Percentiles rank a stretch among this genome's conserved stretches.
phyloP scores from a whole-genome alignment of 2,797 vertebrate species.

The Pitangus sulphuratus region DNA sequence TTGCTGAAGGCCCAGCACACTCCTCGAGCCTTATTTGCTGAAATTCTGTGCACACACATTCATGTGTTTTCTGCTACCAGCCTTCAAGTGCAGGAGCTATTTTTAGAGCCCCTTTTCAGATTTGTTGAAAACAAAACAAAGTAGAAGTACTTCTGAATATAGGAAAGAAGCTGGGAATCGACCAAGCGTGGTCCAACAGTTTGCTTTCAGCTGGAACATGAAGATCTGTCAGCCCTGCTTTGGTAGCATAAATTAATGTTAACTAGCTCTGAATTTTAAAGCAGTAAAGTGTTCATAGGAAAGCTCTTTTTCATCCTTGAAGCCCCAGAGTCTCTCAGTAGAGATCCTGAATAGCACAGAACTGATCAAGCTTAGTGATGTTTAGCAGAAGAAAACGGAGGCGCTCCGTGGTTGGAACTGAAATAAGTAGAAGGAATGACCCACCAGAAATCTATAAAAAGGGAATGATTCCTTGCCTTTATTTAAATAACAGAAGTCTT shows the following conservation, averaged over 20 bases:
- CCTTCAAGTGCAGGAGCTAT: conserved; percentile 37
- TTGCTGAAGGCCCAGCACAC: background rate
- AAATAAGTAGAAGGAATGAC: background rate
- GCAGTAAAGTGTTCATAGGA: background rate
- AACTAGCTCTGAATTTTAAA: conserved; percentile 26
- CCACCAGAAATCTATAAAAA: background rate
- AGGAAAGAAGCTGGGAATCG: conserved; percentile 49
- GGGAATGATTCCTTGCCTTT: background rate
- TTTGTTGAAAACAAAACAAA: conserved; percentile 52
- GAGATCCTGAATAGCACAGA: background rate
- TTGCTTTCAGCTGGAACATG: conserved; percentile 20
- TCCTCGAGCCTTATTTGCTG: conserved; percentile 24
- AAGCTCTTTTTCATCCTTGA: background rate
- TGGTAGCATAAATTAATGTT: conserved; percentile 30
- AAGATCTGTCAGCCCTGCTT: conserved; percentile 35
- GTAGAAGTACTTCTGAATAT: conserved; percentile 52
- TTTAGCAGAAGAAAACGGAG: background rate
- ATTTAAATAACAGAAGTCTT: background rate
- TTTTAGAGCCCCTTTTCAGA: conserved; percentile 51
- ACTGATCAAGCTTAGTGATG: background rate
- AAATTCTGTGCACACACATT: background rate
- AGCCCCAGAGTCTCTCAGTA: background rate
- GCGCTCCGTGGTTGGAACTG: background rate
- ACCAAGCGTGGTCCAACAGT: background rate
- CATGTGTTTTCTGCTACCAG: conserved; percentile 8